These are phyloP conservation scores for Chironomus tentans DNA, from an alignment of 2,888 invertebrate genomes.

Conservation along the genomic window DNA sequence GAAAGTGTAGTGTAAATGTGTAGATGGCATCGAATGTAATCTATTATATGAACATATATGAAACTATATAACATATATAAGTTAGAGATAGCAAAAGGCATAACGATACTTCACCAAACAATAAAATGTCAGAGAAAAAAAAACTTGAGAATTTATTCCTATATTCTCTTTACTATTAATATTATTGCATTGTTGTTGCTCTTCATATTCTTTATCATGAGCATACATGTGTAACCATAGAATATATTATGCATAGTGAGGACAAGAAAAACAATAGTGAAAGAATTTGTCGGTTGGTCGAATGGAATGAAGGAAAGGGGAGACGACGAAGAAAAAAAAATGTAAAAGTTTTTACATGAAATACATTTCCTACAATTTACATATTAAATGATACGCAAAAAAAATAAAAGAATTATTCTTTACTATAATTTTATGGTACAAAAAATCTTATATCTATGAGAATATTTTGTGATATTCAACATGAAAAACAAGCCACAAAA, in stretches of 20 bases:
- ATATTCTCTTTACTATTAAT: slow-evolving; percentile 6
- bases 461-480: too few relatives aligned
- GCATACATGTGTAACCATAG: background rate
- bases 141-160: slow-evolving; percentile 15
- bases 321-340: background rate
- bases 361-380: slow-evolving; percentile 15
- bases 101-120: slow-evolving; percentile 20
- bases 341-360: background rate
- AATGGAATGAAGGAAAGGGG: background rate
- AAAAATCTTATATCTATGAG: too few relatives aligned
- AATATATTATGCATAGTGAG: background rate
- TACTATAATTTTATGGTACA: slow-evolving; percentile 13
- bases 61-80: too few relatives aligned
- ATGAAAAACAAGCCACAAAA: too few relatives aligned
- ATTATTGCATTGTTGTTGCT: slow-evolving; percentile 21
- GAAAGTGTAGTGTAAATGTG: background rate
- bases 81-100: background rate
- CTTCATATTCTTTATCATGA: background rate
- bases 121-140: slow-evolving; percentile 14
- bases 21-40: background rate
- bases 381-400: slow-evolving; percentile 25
- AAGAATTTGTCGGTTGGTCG: background rate
- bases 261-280: background rate
- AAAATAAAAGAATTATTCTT: slow-evolving; percentile 26
- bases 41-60: background rate